Evolutionary conservation across 2,888 invertebrate genomes (phyloP), one percentile per base, ranked within the genome.

Genomic region (Dolichomitus sp.): DNA sequence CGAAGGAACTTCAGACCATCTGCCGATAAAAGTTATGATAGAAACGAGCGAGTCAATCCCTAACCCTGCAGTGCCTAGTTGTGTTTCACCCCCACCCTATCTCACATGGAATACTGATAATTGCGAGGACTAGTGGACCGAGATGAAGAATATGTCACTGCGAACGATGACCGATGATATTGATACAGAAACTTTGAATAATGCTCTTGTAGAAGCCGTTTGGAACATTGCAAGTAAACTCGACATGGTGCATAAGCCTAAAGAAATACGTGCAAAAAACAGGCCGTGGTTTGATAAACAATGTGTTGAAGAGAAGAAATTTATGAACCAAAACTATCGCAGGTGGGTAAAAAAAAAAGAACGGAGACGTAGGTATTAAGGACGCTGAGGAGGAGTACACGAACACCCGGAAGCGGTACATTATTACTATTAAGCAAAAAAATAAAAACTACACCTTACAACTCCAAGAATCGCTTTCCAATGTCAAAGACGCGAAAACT

Each of bases 251-350:
- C 57, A 52, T 23, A 52, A 5, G 11, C 6, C 52, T 23, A 23
- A 14, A 23, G 23, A 6, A 23, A 19, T 23, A 23, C 23, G 23
- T 12, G 7, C 23, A 3, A 52, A 2, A 14, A 7, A 23, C 12
- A 52, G 23, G 45, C 50, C 59, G 6, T 73, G 79, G 66, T 65
- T 70, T 23, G 57, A 70, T 42, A 50, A 30, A 2, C 74, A 52
- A 0, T 69, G 61, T 42, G 2, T 12, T 6, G 1, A 45, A 40
- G 75, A 54, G 5, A 68, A 48, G 17, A 69, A 40, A 50, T 61
- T 23, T 1, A 61, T 5, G 4, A 77, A 27, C 27, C 52, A 23
- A 23, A 1, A 52, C 1, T 23, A 52, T 11, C 23, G 52, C 4
- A 52, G 3, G 23, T 7, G 6, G 52, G 23, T 9, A 23, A 52